Evolutionary conservation across 2,797 vertebrate genomes (phyloP).

Genomic region (Babyrousa celebensis): DNA sequence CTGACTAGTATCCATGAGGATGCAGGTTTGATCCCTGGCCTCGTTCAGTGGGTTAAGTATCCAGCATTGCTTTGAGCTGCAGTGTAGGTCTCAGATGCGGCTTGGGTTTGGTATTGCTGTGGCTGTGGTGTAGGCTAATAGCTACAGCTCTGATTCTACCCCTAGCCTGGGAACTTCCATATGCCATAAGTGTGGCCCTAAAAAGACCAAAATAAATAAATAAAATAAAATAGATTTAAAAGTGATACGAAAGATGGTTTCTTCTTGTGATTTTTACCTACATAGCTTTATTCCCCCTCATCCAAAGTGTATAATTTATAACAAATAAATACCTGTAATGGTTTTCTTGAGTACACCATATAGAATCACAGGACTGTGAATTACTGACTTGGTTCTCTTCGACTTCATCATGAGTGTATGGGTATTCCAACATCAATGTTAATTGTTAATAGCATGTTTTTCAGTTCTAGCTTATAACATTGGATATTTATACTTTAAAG

Average conservation of each 20-base stretch:
- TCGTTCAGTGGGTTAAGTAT: too few relatives aligned
- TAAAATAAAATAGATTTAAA: neutral
- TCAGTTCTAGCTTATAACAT: neutral
- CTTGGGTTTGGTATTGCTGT: too few relatives aligned
- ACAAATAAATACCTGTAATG: neutral
- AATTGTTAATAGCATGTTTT: neutral
- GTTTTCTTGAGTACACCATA: neutral
- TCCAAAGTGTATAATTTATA: neutral
- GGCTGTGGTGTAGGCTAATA: too few relatives aligned
- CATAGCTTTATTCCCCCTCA: neutral
- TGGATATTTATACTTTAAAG: constrained; percentile 10
- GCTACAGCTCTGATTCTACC: too few relatives aligned
- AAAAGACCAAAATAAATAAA: too few relatives aligned
- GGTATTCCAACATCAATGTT: neutral
- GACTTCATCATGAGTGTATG: neutral
- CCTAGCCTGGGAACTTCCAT: too few relatives aligned
- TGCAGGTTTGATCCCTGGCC: too few relatives aligned
- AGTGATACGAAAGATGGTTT: constrained; percentile 13
- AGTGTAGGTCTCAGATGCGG: too few relatives aligned
- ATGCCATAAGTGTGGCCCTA: too few relatives aligned
- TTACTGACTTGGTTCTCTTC: constrained; percentile 28
- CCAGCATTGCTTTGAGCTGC: too few relatives aligned
- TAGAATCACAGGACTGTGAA: neutral
- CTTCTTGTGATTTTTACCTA: neutral
- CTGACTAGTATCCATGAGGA: too few relatives aligned